phyloP scores from a whole-genome alignment of 2,888 invertebrate genomes.

The Hirtodrosophila duncani region DNA sequence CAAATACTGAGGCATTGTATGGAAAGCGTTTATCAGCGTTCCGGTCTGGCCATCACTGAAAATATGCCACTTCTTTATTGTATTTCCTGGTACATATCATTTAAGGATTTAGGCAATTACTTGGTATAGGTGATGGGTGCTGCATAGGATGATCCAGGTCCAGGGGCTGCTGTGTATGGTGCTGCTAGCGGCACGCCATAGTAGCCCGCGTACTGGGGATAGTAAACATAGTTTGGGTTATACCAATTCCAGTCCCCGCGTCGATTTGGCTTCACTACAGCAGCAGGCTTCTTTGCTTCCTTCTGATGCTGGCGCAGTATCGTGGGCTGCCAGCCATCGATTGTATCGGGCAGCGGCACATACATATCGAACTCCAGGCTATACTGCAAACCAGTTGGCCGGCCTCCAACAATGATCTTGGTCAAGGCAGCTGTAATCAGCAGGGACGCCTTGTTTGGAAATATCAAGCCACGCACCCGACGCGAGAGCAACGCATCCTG shows the following conservation, averaged over 20 bases:
- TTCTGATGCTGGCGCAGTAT: slow-evolving; percentile 17
- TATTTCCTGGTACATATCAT: too few species aligned
- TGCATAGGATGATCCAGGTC: too few species aligned
- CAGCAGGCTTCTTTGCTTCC: slow-evolving; percentile 1
- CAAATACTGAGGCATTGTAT: slow-evolving; percentile 36
- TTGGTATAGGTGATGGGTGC: too few species aligned
- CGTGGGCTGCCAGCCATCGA: slow-evolving; percentile 64
- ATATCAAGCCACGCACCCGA: slow-evolving; percentile 53
- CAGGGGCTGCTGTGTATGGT: too few species aligned
- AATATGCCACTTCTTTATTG: background rate
- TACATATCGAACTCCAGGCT: slow-evolving; percentile 66
- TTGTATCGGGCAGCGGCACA: slow-evolving; percentile 59
- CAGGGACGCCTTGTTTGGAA: slow-evolving; percentile 55
- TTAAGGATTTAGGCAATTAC: too few species aligned
- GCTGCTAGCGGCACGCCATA: background rate
- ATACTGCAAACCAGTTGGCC: slow-evolving; percentile 58
- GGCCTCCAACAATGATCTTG: slow-evolving; percentile 56
- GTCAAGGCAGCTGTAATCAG: slow-evolving; percentile 57
- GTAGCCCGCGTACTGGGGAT: background rate
- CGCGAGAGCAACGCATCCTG: slow-evolving; percentile 40
- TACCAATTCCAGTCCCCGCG: slow-evolving; percentile 28
- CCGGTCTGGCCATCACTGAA: slow-evolving; percentile 7
- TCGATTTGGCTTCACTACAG: slow-evolving; percentile 9
- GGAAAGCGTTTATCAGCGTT: slow-evolving; percentile 23
- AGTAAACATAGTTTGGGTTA: background rate